A percentile compares a stretch with the other conserved stretches of the same genome.
Evolutionary conservation across 2,888 invertebrate genomes (phyloP).

Genomic region (Lycia hirtaria): DNA sequence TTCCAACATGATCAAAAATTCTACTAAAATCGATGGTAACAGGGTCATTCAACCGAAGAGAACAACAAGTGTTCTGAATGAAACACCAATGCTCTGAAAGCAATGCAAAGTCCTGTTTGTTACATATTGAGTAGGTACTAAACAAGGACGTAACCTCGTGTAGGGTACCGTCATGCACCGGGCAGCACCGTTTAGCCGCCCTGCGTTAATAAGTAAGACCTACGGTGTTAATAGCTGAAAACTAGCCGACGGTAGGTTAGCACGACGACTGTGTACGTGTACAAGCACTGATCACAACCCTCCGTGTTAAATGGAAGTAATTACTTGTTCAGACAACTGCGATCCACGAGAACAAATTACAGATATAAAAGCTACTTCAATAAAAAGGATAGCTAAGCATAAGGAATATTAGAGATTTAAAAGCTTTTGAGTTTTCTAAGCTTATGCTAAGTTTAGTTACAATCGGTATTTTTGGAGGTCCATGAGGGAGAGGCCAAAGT

Average conservation of each 20-base stretch:
- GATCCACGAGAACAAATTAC: conserved; percentile 10
- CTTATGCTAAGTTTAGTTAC: no score
- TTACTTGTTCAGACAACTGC: conserved; percentile 31
- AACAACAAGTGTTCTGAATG: background rate
- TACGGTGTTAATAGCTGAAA: conserved; percentile 80
- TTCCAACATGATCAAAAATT: no score
- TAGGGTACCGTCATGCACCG: conserved; percentile 55
- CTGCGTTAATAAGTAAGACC: conserved; percentile 80
- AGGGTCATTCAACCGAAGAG: background rate
- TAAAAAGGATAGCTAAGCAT: no score
- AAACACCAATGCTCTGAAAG: background rate
- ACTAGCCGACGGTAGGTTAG: conserved; percentile 76
- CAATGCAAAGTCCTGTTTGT: conserved; percentile 22
- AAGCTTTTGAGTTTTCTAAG: no score
- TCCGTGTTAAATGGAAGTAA: conserved; percentile 41
- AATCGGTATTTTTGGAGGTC: no score
- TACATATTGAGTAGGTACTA: conserved; percentile 27
- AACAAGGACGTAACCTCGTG: conserved; percentile 48
- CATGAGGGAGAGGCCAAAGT: no score
- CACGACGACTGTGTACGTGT: conserved; percentile 58
- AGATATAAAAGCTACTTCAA: no score
- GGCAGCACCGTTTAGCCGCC: conserved; percentile 72
- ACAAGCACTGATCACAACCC: conserved; percentile 48
- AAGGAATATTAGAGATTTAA: no score
- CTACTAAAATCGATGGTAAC: no score